phyloP scores from a whole-genome alignment of 2,113 vertebrate genomes.

The Aegithalos caudatus region DNA sequence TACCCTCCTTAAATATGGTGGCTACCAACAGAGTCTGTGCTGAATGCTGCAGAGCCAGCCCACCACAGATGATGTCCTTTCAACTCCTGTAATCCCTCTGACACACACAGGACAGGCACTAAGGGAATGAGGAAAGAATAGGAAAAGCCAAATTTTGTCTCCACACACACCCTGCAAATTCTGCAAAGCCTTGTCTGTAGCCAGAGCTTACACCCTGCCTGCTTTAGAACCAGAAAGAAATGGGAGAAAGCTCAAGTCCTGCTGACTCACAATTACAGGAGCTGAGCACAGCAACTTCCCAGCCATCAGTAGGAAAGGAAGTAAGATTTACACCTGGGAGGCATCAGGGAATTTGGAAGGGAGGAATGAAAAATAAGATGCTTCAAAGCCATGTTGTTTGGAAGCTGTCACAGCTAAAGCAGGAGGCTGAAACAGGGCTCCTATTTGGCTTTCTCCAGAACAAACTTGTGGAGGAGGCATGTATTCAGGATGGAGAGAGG shows the following conservation, averaged over 20 bases:
- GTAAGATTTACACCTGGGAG: not conserved
- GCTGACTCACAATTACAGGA: not conserved
- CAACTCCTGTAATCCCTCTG: not conserved
- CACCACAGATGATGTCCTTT: not conserved
- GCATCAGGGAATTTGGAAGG: not conserved
- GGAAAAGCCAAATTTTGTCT: not conserved
- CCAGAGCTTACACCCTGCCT: not conserved
- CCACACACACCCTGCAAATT: accelerated
- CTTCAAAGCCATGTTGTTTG: not conserved
- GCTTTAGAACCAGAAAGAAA: not conserved
- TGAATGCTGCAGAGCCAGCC: not conserved
- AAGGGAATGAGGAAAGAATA: not conserved
- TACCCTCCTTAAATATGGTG: not conserved
- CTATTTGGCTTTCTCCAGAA: not conserved
- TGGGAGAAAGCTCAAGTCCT: not conserved
- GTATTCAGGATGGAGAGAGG: not conserved
- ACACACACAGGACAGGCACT: too few relatives aligned
- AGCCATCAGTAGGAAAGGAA: not conserved
- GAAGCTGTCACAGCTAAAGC: not conserved
- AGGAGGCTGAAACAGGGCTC: not conserved
- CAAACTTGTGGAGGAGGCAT: not conserved
- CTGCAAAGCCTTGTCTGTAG: not conserved
- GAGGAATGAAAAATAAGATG: not conserved
- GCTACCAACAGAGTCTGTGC: not conserved
- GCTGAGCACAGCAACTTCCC: not conserved